Base-by-base conservation (phyloP, 2,113 vertebrate genomes). In the Rostratula benghalensis region DNA sequence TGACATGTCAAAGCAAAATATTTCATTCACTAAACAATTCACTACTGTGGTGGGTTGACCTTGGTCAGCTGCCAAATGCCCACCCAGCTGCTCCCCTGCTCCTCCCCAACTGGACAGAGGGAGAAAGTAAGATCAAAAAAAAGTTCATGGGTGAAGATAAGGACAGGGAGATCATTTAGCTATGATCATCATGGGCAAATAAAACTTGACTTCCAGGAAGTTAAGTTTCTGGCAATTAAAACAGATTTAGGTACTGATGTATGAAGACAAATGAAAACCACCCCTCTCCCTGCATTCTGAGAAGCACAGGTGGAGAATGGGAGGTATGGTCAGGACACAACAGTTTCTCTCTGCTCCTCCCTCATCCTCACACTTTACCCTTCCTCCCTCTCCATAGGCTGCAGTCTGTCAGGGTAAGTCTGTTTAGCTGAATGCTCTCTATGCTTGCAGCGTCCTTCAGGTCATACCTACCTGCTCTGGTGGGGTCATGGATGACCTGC, bases 321-420 rank as follows among this genome's bases (percentile, higher is more conserved):
- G 0, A 0, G 2, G 4, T 30, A 30, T 1, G 2, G 46, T 51
- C 43, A 81, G 28, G 17, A 67, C 4, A 3, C 30, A 18, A n/a
- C 3, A 35, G 16, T 13, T 71, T 57, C 39, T 81, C 22, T 31
- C 59, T 64, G 24, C 37, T 37, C 30, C 27, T 54, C 24, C 46
- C 7, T 61, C 27, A 37, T 23, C 13, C 23, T 80, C 43, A 50
- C 11, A 11, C 6, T 51, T 63, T 8, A 28, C 7, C 13, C 11
- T 37, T 81, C 11, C 28, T 70, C 25, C 13, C 3, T n/a, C 20
- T 60, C 27, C 57, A 43, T 15, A 64, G 28, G 7, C 45, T 70
- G 39, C 23, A n/a, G 35, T 27, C 13, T 17, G 37, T 65, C 45
- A 54, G 69, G 6, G 53, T 30, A 76, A 46, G 46, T 7, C 8